Evolutionary conservation across 2,888 invertebrate species (phyloP), one percentile per base, ranked within the genome.

Genomic region (Sinodicranocentrus sp.): DNA sequence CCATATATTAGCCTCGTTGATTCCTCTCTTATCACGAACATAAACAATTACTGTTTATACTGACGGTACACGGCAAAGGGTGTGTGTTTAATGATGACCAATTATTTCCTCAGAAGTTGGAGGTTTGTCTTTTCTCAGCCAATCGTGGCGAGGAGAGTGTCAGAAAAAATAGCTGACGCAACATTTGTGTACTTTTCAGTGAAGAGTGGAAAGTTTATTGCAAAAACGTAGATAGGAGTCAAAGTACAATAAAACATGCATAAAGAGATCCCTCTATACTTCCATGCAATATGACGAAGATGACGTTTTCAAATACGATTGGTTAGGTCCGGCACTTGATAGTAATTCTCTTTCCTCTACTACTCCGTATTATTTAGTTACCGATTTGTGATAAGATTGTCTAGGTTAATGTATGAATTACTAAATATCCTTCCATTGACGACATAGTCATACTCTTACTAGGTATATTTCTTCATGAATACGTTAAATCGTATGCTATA

Each of bases 101-200:
- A 80, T 80, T 72, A 80, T 80, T 80, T 80, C 33, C 67, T 57
- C 19, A 65, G 72, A 80, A 80, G 26, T 80, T 67, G 80, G 67
- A 28, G 72, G 72, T 57, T 80, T 19, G 72, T 19, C 80, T 65
- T 28, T 3, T 44, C n/a, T 65, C 80, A 15, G 52, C 80, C 80
- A 80, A 80, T 80, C 80, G 71, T 28, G 43, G 8, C 19, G 17
- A 48, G 48, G 65, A 17, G 19, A 25, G 17, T 59, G 15, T 43
- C 57, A 25, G 54, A 63, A 80, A 63, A 63, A 73, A 43, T 71
- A 17, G 48, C 80, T 80, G 80, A 80, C 19, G 80, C 80, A 80
- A 80, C 23, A 57, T 67, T 67, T 73, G 79, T 13, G 44, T 25
- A 44, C 26, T n/a, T n/a, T n/a, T n/a, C 33, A 15, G 17, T 68